Evolutionary conservation across 92 coral and sea anemone species (phyloP).

Genomic region (Isaurus tuberculatus): DNA sequence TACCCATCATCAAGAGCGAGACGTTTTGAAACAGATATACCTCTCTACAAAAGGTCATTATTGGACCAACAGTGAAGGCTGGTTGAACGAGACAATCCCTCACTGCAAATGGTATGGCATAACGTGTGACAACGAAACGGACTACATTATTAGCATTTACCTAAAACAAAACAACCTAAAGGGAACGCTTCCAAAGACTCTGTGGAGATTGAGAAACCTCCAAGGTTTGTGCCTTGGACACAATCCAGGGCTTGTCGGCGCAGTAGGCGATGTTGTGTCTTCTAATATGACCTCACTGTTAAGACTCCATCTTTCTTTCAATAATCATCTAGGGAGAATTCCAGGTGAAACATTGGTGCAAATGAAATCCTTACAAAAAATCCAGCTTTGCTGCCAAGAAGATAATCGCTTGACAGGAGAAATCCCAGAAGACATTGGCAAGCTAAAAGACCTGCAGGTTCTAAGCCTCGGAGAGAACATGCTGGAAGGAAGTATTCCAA

Average conservation of each 20-base stretch:
- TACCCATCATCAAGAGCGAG: constrained; percentile 61
- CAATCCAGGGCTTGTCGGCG: constrained; percentile 51
- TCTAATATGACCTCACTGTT: constrained; percentile 61
- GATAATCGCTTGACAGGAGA: constrained; percentile 59
- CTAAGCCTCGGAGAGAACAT: constrained; percentile 63
- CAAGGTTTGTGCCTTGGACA: constrained; percentile 58
- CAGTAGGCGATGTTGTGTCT: constrained; percentile 47
- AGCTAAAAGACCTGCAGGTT: constrained; percentile 53
- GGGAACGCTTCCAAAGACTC: constrained; percentile 57
- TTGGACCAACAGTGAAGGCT: constrained; percentile 66
- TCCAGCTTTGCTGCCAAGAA: constrained; percentile 44
- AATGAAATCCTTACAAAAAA: constrained; percentile 45
- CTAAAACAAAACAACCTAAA: constrained; percentile 57
- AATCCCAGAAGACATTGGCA: constrained; percentile 64
- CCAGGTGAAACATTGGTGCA: constrained; percentile 49
- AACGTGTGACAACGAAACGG: constrained; percentile 57
- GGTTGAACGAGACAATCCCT: constrained; percentile 51
- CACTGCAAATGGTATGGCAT: constrained; percentile 77
- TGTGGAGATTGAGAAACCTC: constrained; percentile 69
- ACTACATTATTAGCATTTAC: constrained; percentile 57
- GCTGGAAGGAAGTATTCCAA: constrained; percentile 61
- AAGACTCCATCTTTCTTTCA: constrained; percentile 22
- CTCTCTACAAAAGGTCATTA: constrained; percentile 62
- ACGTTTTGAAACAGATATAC: constrained; percentile 68
- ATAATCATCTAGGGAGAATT: constrained; percentile 37